Base-by-base conservation (phyloP, 2,797 vertebrate genomes). In the Microctenopoma stevenorrisi region DNA sequence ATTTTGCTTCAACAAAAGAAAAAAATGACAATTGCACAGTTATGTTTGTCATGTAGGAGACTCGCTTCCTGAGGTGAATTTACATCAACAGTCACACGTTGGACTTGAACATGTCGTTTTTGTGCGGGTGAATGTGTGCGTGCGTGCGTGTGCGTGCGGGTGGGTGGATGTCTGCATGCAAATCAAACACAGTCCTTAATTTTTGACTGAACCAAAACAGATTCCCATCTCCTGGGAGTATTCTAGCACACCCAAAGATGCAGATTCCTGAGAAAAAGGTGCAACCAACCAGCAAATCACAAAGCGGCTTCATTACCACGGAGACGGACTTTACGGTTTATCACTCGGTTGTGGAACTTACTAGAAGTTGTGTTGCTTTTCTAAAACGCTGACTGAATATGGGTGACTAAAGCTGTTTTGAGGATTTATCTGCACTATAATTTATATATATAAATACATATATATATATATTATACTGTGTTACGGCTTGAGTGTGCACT, bases 171-270 rank as follows among this genome's bases (percentile, higher is more conserved):
- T 68, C 56, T 68, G 44, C 54, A 65, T 64, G 18, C 1, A 43
- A 63, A 43, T 71, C 62, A 70, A 3, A 56, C 59, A 28, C 54
- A 52, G 58, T 74, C 73, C 74, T 68, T 3, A 26, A 76, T 51
- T 86, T 74, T 68, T 80, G 88, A 92, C 88, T 89, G 87, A 91
- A 91, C 86, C 79, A 84, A 87, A 86, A 84, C 60, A 18, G 49
- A 78, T 73, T 54, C 57, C 68, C 51, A 14, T 72, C 57, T 81
- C 79, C 81, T 72, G 67, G 71, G 81, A 89, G 68, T 22, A 64
- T 15, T 47, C 79, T 74, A 72, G 74, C 48, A 46, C 72, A 30
- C 50, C 85, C 80, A 87, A 88, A 86, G 79, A 81, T 38, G 55
- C 48, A 76, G 68, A 72, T 79, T 63, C 62, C 52, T 10, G 42